phyloP scores from a whole-genome alignment of 2,113 vertebrate genomes.

The Epinephelus fuscoguttatus region DNA sequence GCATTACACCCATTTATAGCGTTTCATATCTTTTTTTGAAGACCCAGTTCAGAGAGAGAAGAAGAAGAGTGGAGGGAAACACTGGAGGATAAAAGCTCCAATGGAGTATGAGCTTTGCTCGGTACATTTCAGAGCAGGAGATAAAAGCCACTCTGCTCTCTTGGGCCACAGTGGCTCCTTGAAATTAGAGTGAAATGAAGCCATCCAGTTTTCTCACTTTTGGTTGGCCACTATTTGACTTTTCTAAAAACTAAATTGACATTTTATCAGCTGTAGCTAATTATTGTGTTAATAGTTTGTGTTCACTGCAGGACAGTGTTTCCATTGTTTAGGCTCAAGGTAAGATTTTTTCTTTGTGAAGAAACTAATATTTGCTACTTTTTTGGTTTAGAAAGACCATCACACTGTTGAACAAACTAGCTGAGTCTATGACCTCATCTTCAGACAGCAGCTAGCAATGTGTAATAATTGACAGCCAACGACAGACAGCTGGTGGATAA shows the following conservation, averaged over 20 bases:
- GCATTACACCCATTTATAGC: neutral
- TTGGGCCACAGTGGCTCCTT: neutral
- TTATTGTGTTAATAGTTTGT: neutral
- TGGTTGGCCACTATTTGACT: neutral
- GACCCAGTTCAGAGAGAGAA: neutral
- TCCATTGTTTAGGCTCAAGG: neutral
- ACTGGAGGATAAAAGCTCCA: neutral
- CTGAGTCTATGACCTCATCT: neutral
- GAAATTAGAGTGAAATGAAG: conserved; percentile 22
- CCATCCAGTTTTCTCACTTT: conserved; percentile 1
- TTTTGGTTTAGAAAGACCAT: neutral
- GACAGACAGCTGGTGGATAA: neutral
- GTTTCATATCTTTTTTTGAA: neutral
- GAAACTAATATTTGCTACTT: neutral
- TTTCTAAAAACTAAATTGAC: neutral
- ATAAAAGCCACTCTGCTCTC: neutral
- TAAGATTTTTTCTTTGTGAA: neutral
- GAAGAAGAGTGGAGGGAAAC: neutral
- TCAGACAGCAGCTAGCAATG: neutral
- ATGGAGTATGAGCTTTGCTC: neutral
- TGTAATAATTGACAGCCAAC: neutral
- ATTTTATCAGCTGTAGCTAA: neutral
- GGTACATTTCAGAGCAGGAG: neutral
- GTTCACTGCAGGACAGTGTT: neutral
- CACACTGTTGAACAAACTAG: neutral